phyloP scores from a whole-genome alignment of 37 sponge, comb jelly and placozoan species.

The Lycopodina hypogea region DNA sequence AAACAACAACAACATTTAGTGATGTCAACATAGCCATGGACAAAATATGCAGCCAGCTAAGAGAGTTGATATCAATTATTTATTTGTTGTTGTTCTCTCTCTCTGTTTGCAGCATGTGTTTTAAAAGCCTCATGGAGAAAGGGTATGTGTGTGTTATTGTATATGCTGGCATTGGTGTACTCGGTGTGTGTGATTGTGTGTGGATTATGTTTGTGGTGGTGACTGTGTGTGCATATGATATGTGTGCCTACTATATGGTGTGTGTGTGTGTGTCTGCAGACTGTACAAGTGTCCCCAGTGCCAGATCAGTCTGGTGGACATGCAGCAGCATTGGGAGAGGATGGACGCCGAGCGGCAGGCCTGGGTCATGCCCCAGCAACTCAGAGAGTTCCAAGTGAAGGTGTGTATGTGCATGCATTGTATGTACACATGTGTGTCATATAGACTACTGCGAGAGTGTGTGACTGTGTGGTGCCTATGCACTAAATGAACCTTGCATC shows the following conservation, averaged over 20 bases:
- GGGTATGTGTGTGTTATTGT: background rate
- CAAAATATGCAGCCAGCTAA: too few relatives aligned
- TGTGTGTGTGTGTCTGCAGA: conserved; percentile 7
- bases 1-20: background rate
- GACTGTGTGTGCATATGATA: too few relatives aligned
- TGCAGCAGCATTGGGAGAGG: conserved; percentile 56
- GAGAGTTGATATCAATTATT: too few relatives aligned
- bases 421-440: background rate
- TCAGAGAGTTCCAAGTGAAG: conserved; percentile 60
- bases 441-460: too few relatives aligned
- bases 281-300: conserved; percentile 80
- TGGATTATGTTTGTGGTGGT: background rate
- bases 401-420: conserved; percentile 6
- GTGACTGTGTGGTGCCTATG: too few relatives aligned
- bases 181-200: background rate
- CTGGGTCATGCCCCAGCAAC: conserved; percentile 60
- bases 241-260: too few relatives aligned
- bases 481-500: too few relatives aligned
- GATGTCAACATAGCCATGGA: too few relatives aligned
- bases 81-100: too few relatives aligned
- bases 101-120: conserved; percentile 17
- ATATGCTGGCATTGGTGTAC: background rate
- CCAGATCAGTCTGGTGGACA: conserved; percentile 61
- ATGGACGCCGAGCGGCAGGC: conserved; percentile 56
- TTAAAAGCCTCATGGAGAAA: conserved; percentile 26